Conservation (phyloP, 2,113 vertebrate genomes). For the Coreoperca whiteheadi region DNA sequence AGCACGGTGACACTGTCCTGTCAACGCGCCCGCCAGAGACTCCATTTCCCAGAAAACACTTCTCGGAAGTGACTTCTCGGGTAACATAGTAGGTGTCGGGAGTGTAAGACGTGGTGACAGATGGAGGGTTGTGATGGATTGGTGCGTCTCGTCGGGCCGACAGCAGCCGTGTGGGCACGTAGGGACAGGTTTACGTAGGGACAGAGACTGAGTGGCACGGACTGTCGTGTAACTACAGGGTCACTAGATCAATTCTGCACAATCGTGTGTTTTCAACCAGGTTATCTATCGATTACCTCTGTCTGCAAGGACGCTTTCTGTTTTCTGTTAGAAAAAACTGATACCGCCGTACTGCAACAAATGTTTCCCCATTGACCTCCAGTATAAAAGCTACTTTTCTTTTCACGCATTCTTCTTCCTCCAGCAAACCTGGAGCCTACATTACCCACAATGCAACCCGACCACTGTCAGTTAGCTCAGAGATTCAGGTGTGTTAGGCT, state of each 20-base stretch:
- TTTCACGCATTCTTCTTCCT: too few relatives aligned
- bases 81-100: conserved; percentile 15
- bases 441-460: too few relatives aligned
- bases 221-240: background rate
- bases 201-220: background rate
- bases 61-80: conserved; percentile 54
- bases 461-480: too few relatives aligned
- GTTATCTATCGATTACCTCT: background rate
- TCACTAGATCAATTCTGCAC: conserved; percentile 2
- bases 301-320: too few relatives aligned
- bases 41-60: conserved; percentile 66
- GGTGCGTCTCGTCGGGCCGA: conserved; percentile 1
- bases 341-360: too few relatives aligned
- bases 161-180: conserved; percentile 36
- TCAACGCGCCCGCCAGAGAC: conserved; percentile 45
- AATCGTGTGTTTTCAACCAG: background rate
- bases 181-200: conserved; percentile 33
- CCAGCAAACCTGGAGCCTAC: too few relatives aligned
- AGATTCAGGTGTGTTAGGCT: too few relatives aligned
- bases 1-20: conserved; percentile 14
- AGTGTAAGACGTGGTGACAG: conserved; percentile 60
- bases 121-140: conserved; percentile 44
- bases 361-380: too few relatives aligned
- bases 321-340: too few relatives aligned
- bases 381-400: too few relatives aligned